Evolutionary conservation across 2,113 vertebrate species (phyloP), one percentile per base, ranked within the genome.

Genomic region (Myotis lucifugus): DNA sequence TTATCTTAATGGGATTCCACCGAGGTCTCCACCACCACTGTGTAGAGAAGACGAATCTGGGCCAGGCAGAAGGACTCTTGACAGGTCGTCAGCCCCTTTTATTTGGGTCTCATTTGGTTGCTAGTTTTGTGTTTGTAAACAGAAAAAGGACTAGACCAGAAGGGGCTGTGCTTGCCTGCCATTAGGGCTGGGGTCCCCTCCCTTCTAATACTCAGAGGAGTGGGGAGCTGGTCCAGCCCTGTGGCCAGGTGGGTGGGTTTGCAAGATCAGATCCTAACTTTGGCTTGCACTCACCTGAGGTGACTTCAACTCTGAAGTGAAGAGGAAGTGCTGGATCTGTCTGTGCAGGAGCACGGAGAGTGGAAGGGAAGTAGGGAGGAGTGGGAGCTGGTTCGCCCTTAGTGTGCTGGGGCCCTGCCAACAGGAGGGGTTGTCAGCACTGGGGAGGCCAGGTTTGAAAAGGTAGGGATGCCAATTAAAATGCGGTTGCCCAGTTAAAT

Each of bases 1-100:
- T 17, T 42, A 54, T 95, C 73, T 50, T 90, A 78, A 59, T 66
- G 69, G 93, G 69, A 85, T 95, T 95, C 81, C 46, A 25, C 73
- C 0, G 34, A 88, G 74, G 74, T 70, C 66, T 56, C 85, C n/a
- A 12, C 23, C 6, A 2, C 40, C 59, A 11, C 70, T 8, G 10
- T 25, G 37, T 2, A 69, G 92, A 85, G 93, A 82, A 88, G 19
- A 66, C 17, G 79, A 56, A 70, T 40, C 85, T 21, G 7, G 61
- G 27, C 37, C 85, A 81, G 85, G 72, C 32, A n/a, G 70, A 70
- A 85, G 84, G 42, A 32, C 59, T 52, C 34, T 61, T 69, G 79
- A 81, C 87, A 78, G 79, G 52, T 67, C 25, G 17, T 69, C 87
- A 54, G 77, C 59, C 61, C 70, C 64, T 92, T 93, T 77, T 77